Evolutionary conservation across 2,888 invertebrate genomes (phyloP).

Genomic region (Stenchaetothrips biformis): DNA sequence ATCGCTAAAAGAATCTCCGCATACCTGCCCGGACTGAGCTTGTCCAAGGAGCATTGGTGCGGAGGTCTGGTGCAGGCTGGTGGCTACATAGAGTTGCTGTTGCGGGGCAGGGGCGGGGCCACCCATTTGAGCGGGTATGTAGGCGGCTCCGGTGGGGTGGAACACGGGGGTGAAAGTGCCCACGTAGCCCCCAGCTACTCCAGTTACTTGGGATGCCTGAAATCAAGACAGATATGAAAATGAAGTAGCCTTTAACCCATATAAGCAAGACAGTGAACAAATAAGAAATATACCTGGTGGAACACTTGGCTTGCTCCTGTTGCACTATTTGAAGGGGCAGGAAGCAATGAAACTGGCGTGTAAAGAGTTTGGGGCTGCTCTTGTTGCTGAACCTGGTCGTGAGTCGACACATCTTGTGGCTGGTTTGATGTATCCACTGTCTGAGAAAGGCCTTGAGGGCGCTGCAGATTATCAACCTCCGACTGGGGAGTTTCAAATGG

Average conservation of each 20-base stretch:
- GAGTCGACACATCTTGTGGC: slow-evolving; percentile 30
- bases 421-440: slow-evolving; percentile 42
- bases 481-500: slow-evolving; percentile 30
- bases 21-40: neutral
- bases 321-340: neutral
- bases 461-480: slow-evolving; percentile 38
- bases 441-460: slow-evolving; percentile 43
- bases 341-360: neutral
- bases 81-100: neutral
- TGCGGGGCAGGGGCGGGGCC: neutral
- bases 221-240: neutral
- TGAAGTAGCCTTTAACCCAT: neutral
- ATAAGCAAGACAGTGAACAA: neutral
- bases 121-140: neutral
- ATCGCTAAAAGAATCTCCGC: too few relatives aligned
- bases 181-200: neutral
- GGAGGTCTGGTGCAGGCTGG: neutral
- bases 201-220: neutral
- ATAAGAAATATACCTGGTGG: neutral
- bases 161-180: neutral
- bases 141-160: neutral
- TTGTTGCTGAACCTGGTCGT: slow-evolving; percentile 24
- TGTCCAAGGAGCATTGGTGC: neutral
- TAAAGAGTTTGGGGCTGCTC: slow-evolving; percentile 16
- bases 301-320: neutral